A percentile compares a stretch with the other conserved stretches of the same genome.
phyloP scores from a whole-genome alignment of 2,888 invertebrate genomes.

The Harpalus rufipes region DNA sequence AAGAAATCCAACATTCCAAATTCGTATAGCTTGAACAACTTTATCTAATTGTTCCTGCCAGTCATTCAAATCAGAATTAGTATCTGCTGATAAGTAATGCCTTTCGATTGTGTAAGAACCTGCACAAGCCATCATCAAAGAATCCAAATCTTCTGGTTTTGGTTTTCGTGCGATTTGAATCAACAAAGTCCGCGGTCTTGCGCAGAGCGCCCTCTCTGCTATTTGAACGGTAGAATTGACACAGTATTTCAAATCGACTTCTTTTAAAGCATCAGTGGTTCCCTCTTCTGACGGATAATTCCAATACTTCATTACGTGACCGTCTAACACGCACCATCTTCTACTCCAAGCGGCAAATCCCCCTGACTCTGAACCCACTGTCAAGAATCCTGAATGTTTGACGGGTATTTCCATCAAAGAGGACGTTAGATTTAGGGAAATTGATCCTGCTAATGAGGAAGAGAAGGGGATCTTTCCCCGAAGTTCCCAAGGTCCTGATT shows the following conservation, averaged over 20 bases:
- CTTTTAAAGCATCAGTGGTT: constrained; percentile 73
- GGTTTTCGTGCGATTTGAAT: constrained; percentile 72
- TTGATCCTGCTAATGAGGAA: constrained; percentile 72
- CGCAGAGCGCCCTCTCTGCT: constrained; percentile 77
- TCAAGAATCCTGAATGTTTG: constrained; percentile 78
- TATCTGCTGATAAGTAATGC: constrained; percentile 77
- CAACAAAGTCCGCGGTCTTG: constrained; percentile 77
- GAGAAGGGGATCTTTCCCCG: constrained; percentile 69
- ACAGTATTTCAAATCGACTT: constrained; percentile 76
- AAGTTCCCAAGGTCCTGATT: constrained; percentile 72
- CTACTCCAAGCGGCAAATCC: constrained; percentile 78
- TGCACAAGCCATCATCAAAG: constrained; percentile 23
- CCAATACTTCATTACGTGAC: constrained; percentile 77
- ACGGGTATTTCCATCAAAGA: constrained; percentile 71
- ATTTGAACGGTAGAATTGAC: constrained; percentile 72
- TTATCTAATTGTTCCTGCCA: constrained; percentile 78
- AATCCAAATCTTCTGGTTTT: constrained; percentile 66
- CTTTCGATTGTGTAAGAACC: constrained; percentile 69
- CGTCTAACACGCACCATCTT: constrained; percentile 79
- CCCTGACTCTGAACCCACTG: constrained; percentile 76
- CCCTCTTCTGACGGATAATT: constrained; percentile 78
- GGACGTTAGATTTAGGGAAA: constrained; percentile 72
- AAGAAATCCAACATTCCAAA: constrained; percentile 74
- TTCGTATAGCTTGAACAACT: constrained; percentile 75
- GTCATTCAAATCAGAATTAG: constrained; percentile 75